These are phyloP conservation scores for Spialia ferax DNA, from an alignment of 2,888 invertebrate genomes.

Conservation along the genomic window DNA sequence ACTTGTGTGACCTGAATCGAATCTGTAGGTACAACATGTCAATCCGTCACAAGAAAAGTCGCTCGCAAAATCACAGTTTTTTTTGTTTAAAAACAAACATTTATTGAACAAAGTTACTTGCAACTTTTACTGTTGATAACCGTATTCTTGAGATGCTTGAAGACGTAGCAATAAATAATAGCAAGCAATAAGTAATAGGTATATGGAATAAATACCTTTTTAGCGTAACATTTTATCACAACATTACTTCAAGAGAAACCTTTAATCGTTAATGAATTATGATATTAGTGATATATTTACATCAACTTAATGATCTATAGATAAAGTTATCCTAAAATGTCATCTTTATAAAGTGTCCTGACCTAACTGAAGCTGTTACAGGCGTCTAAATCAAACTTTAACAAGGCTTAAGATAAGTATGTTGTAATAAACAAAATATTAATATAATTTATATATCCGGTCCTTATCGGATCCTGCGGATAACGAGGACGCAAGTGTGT, in stretches of 20 bases:
- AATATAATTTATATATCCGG: slow-evolving; percentile 57
- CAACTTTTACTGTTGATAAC: too few relatives aligned
- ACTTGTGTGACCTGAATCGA: slow-evolving; percentile 42
- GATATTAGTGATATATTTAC: slow-evolving; percentile 8
- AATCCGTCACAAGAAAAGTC: slow-evolving; percentile 34
- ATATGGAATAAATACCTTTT: too few relatives aligned
- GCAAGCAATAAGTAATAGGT: too few relatives aligned
- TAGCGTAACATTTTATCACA: background rate
- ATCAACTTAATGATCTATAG: slow-evolving; percentile 12
- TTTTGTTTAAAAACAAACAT: too few relatives aligned
- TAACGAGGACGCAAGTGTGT: slow-evolving; percentile 43
- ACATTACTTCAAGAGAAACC: background rate
- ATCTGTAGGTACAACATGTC: slow-evolving; percentile 33
- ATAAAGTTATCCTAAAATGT: slow-evolving; percentile 23
- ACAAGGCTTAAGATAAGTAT: slow-evolving; percentile 26
- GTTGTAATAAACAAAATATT: slow-evolving; percentile 28
- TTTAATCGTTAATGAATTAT: background rate
- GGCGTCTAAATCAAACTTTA: slow-evolving; percentile 35
- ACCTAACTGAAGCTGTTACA: slow-evolving; percentile 8
- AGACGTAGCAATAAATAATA: too few relatives aligned
- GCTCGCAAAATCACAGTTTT: slow-evolving; percentile 24
- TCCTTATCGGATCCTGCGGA: slow-evolving; percentile 56
- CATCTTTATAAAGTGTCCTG: slow-evolving; percentile 21
- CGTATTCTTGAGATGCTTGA: too few relatives aligned
- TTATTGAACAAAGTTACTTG: too few relatives aligned